Conservation (phyloP, 2,888 invertebrate genomes). For the Drosophila barbarae region DNA sequence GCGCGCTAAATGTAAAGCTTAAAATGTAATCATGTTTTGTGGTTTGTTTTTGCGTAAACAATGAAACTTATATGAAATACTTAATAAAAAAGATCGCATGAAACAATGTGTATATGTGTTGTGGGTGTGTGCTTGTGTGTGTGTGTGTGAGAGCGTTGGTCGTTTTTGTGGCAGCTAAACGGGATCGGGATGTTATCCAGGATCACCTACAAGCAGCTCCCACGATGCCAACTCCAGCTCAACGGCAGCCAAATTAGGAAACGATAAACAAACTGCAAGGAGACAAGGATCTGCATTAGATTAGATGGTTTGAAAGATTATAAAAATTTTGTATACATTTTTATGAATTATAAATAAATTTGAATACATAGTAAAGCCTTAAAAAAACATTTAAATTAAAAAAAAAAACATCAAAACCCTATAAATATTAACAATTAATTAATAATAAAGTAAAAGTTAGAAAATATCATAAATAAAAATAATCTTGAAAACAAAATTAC, state of each 20-base stretch:
- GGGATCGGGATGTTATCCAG: constrained; percentile 11
- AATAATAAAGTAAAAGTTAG: no score
- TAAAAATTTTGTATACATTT: no score
- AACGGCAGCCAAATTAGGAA: constrained; percentile 74
- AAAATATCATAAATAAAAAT: background rate
- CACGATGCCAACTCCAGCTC: constrained; percentile 62
- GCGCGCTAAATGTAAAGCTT: constrained; percentile 72
- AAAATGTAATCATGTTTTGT: constrained; percentile 65
- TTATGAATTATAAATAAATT: no score
- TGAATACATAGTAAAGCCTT: no score
- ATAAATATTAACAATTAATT: no score
- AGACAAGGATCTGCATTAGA: background rate
- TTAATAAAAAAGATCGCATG: constrained; percentile 70
- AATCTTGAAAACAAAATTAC: background rate
- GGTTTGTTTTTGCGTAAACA: constrained; percentile 60
- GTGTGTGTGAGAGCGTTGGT: constrained; percentile 42
- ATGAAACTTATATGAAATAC: constrained; percentile 71
- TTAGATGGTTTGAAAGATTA: background rate
- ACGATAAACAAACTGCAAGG: constrained; percentile 65
- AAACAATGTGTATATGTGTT: constrained; percentile 55
- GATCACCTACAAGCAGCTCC: constrained; percentile 8
- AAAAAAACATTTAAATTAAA: no score
- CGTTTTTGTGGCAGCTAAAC: constrained; percentile 21
- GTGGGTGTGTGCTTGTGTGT: constrained; percentile 25
- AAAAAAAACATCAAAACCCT: no score